These are phyloP conservation scores for Lipophrys pholis DNA, from an alignment of 2,113 vertebrate genomes.

Conservation along the genomic window DNA sequence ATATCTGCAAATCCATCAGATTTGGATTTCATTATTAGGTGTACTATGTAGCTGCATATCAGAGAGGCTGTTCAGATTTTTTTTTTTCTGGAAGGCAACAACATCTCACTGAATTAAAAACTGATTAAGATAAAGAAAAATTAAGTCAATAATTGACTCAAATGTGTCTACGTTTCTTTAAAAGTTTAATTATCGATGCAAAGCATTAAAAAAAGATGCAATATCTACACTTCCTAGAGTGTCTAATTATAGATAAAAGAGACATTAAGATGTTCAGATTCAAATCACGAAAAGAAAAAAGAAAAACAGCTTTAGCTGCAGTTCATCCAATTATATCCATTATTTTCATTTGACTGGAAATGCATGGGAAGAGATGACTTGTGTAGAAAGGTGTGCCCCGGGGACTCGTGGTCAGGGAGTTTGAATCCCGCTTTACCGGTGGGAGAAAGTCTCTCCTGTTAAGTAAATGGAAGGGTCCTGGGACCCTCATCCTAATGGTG, in stretches of 20 bases:
- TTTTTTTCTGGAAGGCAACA: conserved; percentile 27
- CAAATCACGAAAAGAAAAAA: conserved; percentile 19
- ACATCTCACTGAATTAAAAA: conserved; percentile 32
- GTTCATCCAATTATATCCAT: conserved; percentile 25
- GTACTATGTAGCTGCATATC: conserved; percentile 25
- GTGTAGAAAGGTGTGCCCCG: conserved; percentile 31
- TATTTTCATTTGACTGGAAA: conserved; percentile 18
- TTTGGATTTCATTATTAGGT: conserved; percentile 32
- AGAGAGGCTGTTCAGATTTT: conserved; percentile 3
- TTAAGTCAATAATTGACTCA: conserved; percentile 46
- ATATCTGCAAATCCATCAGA: conserved; percentile 7
- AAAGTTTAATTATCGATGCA: conserved; percentile 35
- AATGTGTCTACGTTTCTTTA: conserved; percentile 23
- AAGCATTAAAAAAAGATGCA: conserved; percentile 23
- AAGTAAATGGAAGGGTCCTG: conserved; percentile 64
- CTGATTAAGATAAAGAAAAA: conserved; percentile 41
- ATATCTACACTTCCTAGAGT: conserved; percentile 22
- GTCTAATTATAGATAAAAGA: conserved; percentile 52
- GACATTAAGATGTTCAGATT: conserved; percentile 30
- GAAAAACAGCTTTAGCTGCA: conserved; percentile 14
- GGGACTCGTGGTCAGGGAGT: conserved; percentile 44
- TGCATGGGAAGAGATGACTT: conserved; percentile 13
- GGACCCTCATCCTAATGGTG: conserved; percentile 67
- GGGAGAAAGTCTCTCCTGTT: conserved; percentile 69
- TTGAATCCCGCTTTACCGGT: conserved; percentile 49